Evolutionary conservation across 2,888 invertebrate species (phyloP).

Genomic region (Drosophila emarginata): DNA sequence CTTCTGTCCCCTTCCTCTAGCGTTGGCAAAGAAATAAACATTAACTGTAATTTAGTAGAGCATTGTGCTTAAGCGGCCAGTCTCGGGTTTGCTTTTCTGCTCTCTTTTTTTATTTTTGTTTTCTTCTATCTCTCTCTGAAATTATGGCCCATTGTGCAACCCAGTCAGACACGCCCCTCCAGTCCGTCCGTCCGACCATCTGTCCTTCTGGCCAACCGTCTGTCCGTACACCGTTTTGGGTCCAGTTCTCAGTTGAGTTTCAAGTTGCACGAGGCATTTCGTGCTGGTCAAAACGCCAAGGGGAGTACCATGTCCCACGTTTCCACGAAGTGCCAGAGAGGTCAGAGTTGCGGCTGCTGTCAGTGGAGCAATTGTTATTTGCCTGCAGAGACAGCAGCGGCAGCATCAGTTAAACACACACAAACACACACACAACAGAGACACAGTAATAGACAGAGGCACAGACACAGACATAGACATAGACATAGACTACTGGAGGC

Average conservation of each 20-base stretch:
- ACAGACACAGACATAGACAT: background rate
- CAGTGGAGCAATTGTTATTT: constrained; percentile 73
- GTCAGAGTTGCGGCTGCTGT: constrained; percentile 32
- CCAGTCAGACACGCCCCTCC: constrained; percentile 39
- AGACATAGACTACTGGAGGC: background rate
- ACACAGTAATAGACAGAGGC: constrained; percentile 1
- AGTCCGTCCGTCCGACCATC: background rate
- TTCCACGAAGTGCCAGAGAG: constrained; percentile 20
- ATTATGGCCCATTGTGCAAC: constrained; percentile 68
- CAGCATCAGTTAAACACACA: background rate
- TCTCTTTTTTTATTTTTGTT: background rate
- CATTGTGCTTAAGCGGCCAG: constrained; percentile 77
- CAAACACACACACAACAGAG: background rate
- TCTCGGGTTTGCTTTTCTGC: constrained; percentile 37
- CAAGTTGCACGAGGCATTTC: constrained; percentile 69
- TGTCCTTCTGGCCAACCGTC: background rate
- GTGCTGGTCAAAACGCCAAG: constrained; percentile 73
- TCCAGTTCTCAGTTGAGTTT: constrained; percentile 49
- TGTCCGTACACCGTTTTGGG: background rate
- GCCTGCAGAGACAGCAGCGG: constrained; percentile 40
- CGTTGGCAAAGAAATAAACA: constrained; percentile 67
- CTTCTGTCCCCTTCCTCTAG: background rate
- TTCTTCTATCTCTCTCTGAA: constrained; percentile 51
- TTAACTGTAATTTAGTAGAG: constrained; percentile 77
- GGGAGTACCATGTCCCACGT: constrained; percentile 41